phyloP scores from a whole-genome alignment of 1,140 invertebrate genomes.

The Zaprionus gabonicus region DNA sequence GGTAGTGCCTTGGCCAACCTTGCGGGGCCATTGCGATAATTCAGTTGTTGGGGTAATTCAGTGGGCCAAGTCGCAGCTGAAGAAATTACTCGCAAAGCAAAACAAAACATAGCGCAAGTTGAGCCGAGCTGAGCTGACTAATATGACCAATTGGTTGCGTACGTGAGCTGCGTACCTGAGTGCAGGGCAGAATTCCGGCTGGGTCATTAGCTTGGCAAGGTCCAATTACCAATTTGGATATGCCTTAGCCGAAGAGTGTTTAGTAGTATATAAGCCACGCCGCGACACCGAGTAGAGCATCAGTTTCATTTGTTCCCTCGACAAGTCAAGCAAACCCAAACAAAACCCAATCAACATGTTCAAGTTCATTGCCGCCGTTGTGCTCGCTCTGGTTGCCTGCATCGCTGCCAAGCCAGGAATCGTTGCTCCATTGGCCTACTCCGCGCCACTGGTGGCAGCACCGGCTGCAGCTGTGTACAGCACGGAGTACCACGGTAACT shows the following conservation, averaged over 20 bases:
- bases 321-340: slow-evolving; percentile 54
- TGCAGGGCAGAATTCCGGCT: slow-evolving; percentile 35
- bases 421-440: slow-evolving; percentile 77
- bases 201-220: slow-evolving; percentile 51
- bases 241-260: background rate
- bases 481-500: slow-evolving; percentile 53
- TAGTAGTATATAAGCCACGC: slow-evolving; percentile 21
- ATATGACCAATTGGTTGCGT: slow-evolving; percentile 33
- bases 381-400: slow-evolving; percentile 71
- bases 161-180: slow-evolving; percentile 49
- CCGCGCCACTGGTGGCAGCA: slow-evolving; percentile 40
- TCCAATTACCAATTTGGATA: slow-evolving; percentile 18
- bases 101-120: background rate
- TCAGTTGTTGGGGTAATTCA: slow-evolving; percentile 1
- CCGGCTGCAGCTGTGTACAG: slow-evolving; percentile 57
- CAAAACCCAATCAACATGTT: slow-evolving; percentile 59
- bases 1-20: slow-evolving; percentile 39
- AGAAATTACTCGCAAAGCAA: slow-evolving; percentile 17
- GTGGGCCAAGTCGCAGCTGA: slow-evolving; percentile 1
- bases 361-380: slow-evolving; percentile 70
- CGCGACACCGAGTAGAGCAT: slow-evolving; percentile 43
- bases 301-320: slow-evolving; percentile 66
- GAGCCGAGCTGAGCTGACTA: slow-evolving; percentile 21
- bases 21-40: slow-evolving; percentile 11
- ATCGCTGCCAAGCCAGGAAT: slow-evolving; percentile 75